Conservation (phyloP, 53 echinoderm and acorn worm genomes). For the Luidia sarsii region DNA sequence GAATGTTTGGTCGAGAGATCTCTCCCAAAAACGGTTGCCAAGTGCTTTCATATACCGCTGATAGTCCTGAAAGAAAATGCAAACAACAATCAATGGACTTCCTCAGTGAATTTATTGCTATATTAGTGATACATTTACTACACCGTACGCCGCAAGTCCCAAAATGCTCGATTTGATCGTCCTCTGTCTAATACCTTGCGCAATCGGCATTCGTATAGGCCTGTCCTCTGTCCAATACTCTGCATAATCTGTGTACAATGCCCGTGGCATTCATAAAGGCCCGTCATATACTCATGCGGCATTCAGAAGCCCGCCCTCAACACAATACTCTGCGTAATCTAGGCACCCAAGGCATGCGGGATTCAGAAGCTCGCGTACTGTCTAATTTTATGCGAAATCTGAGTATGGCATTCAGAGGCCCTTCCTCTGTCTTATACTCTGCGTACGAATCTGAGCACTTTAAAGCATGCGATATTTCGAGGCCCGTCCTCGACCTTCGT, state of each 20-base stretch:
- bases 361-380: too few relatives aligned
- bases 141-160: too few relatives aligned
- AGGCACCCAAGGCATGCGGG: too few relatives aligned
- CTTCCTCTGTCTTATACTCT: too few relatives aligned
- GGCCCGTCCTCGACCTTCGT: not conserved
- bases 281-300: not conserved
- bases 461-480: not conserved
- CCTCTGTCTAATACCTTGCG: not conserved
- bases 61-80: not conserved
- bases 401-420: too few relatives aligned
- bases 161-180: too few relatives aligned
- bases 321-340: too few relatives aligned
- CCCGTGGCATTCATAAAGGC: not conserved
- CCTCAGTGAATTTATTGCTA: too few relatives aligned
- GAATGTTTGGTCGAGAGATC: not conserved
- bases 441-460: too few relatives aligned
- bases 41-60: not conserved
- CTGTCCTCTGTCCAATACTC: not conserved
- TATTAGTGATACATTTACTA: too few relatives aligned
- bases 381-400: too few relatives aligned
- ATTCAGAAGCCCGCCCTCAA: not conserved
- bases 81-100: not conserved
- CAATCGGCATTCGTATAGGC: not conserved
- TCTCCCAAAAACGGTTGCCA: not conserved
- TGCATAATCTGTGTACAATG: too few relatives aligned